Evolutionary conservation across 2,113 vertebrate genomes (phyloP).

Genomic region (Planiliza haematocheilus): DNA sequence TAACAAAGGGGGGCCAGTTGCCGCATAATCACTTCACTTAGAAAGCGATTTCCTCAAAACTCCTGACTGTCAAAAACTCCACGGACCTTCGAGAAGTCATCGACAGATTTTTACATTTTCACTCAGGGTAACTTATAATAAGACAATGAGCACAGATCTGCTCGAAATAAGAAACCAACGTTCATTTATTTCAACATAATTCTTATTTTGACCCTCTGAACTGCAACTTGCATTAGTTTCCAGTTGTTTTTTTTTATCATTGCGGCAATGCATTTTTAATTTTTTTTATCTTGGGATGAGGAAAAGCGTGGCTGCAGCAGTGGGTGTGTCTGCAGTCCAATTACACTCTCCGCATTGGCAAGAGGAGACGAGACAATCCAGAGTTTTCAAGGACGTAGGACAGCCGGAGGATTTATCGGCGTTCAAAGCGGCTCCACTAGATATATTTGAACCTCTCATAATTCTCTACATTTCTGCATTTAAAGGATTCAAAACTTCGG

Average conservation of each 20-base stretch:
- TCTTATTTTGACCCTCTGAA: too few species aligned
- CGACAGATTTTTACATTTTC: constrained; percentile 61
- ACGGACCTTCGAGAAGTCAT: constrained; percentile 50
- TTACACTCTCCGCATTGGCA: constrained; percentile 72
- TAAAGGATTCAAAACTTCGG: too few species aligned
- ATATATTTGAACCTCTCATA: too few species aligned
- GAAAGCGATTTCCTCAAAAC: constrained; percentile 64
- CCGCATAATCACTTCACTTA: constrained; percentile 76
- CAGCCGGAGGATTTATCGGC: constrained; percentile 73
- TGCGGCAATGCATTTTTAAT: constrained; percentile 52
- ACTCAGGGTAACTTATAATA: constrained; percentile 25
- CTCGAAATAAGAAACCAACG: constrained; percentile 1
- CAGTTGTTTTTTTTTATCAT: constrained; percentile 53
- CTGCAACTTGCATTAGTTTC: too few species aligned
- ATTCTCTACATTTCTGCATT: too few species aligned
- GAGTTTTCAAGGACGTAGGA: constrained; percentile 84
- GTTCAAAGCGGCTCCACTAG: constrained; percentile 68
- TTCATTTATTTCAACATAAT: too few species aligned
- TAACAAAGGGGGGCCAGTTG: constrained; percentile 75
- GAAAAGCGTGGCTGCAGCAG: constrained; percentile 15
- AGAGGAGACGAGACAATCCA: constrained; percentile 83
- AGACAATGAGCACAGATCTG: constrained; percentile 39
- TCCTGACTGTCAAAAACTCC: constrained; percentile 52
- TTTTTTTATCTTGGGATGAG: constrained; percentile 30
- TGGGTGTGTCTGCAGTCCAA: constrained; percentile 24